phyloP scores from a whole-genome alignment of 2,888 invertebrate species.

The Phengaris alcon region DNA sequence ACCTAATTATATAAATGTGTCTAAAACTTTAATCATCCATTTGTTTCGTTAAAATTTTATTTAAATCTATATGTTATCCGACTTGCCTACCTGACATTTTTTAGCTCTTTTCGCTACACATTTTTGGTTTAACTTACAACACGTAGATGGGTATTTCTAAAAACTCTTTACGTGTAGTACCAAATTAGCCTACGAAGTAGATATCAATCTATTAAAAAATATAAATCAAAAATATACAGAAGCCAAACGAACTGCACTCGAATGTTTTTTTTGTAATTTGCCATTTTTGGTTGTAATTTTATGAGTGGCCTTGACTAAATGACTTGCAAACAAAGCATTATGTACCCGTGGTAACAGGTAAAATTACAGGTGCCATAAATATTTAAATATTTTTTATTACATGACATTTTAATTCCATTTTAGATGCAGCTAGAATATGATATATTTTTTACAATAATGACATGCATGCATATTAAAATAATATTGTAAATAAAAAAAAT shows the following conservation, averaged over 20 bases:
- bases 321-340: neutral
- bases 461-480: neutral
- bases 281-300: slow-evolving; percentile 11
- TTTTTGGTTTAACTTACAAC: too few species aligned
- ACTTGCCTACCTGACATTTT: too few species aligned
- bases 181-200: too few species aligned
- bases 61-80: too few species aligned
- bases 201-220: too few species aligned
- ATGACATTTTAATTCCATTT: neutral
- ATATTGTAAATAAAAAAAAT: neutral
- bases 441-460: neutral
- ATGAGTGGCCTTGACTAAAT: neutral
- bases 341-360: neutral
- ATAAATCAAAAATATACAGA: too few species aligned
- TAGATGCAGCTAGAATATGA: neutral
- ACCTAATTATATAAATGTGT: too few species aligned
- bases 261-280: slow-evolving; percentile 11
- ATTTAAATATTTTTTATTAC: neutral
- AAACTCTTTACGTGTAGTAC: too few species aligned
- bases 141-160: too few species aligned
- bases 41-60: too few species aligned
- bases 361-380: neutral
- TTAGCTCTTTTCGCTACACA: too few species aligned
- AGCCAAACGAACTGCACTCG: slow-evolving; percentile 15
- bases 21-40: too few species aligned